Evolutionary conservation across 1,140 invertebrate species (phyloP).

Genomic region (Lucilia cuprina): DNA sequence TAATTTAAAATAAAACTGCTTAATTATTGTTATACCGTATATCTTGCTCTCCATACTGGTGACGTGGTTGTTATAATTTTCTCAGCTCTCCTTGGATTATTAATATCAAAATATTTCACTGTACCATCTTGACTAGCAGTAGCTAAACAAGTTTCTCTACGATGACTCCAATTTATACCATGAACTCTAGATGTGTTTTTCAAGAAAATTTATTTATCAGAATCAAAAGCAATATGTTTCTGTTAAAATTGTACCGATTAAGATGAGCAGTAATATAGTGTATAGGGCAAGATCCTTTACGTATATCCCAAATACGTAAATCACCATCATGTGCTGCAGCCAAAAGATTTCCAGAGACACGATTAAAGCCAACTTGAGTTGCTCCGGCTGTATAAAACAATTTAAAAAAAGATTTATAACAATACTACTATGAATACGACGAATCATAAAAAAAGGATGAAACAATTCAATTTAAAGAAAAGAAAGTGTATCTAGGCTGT

Average conservation of each 20-base stretch:
- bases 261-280: conserved; percentile 94
- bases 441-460: no score
- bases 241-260: conserved; percentile 64
- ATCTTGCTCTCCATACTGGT: conserved; percentile 93
- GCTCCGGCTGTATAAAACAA: conserved; percentile 74
- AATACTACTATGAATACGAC: no score
- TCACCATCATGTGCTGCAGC: conserved; percentile 96
- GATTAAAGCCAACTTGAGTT: conserved; percentile 93
- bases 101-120: conserved; percentile 93
- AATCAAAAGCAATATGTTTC: no score
- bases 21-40: conserved; percentile 69
- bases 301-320: conserved; percentile 92
- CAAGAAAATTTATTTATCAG: not conserved
- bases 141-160: conserved; percentile 84
- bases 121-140: conserved; percentile 94
- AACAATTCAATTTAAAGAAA: no score
- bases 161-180: conserved; percentile 92
- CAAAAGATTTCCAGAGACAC: conserved; percentile 80
- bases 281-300: conserved; percentile 84
- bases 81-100: conserved; percentile 81
- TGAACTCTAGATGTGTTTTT: conserved; percentile 71
- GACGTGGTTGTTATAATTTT: conserved; percentile 83
- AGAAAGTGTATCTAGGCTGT: no score
- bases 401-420: no score
- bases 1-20: not conserved